Base-by-base conservation (phyloP, 2,888 invertebrate genomes). In the Cosmia trapezina region DNA sequence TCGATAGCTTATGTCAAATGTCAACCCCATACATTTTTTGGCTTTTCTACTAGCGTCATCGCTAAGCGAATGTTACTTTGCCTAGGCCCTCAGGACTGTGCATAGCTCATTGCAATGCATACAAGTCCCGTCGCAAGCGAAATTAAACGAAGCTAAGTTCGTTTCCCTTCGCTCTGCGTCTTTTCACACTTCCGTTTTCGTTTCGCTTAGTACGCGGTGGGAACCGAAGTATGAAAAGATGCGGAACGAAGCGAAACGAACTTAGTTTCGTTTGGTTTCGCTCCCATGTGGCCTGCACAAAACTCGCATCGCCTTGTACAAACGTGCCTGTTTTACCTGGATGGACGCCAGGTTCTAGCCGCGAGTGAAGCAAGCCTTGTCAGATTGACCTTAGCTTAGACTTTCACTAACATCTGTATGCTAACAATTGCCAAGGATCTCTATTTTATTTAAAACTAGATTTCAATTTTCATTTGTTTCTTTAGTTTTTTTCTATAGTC, bases 321-420 rank as follows among this genome's bases (percentile, higher is more conserved):
- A 37, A 49, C 65, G 33, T 76, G 66, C 22, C 17, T 59, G 33
- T 41, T 45, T 51, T 56, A 43, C 51, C 47, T 79, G 76, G 81
- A 53, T 22, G 11, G 9, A 12, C 37, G 79, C 79, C 79, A 80
- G 43, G 22, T 56, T 33, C 28, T 14, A 49, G 5, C n/a, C 17
- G 11, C 28, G 5, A 41, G 6, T 19, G 0, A 19, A 22, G 19
- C 43, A 47, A 62, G 45, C 43, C 57, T 37, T 41, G 62, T 17
- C 56, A 12, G 28, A 33, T 37, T 17, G 56, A 14, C 54, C 47
- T 28, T 19, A 63, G 51, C 56, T 33, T 66, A n/a, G 7, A 76
- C 81, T 80, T 80, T 80, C 81, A 68, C 79, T 56, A 19, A 54
- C 47, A 68, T 74, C 53, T 56, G 56, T 28, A 37, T 45, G 43